phyloP scores from a whole-genome alignment of 2,113 vertebrate species.

The Syngnathoides biaculeatus region DNA sequence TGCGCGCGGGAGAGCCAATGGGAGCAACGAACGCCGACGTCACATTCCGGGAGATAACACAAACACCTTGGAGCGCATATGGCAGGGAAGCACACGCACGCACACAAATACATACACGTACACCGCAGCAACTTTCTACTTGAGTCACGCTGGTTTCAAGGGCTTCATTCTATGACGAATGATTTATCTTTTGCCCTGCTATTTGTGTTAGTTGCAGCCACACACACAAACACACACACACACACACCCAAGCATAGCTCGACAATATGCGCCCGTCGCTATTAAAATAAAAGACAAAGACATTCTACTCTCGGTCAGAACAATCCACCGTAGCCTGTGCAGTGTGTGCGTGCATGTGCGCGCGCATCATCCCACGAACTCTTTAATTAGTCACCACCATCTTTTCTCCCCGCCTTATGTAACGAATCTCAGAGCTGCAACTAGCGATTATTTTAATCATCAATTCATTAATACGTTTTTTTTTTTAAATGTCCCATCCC shows the following conservation, averaged over 20 bases:
- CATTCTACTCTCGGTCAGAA: slow-evolving; percentile 40
- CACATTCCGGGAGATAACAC: slow-evolving; percentile 55
- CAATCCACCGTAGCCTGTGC: slow-evolving; percentile 18
- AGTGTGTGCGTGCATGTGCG: background rate
- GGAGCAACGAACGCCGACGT: slow-evolving; percentile 56
- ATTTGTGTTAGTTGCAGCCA: slow-evolving; percentile 62
- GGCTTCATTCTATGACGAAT: background rate
- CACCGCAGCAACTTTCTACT: background rate
- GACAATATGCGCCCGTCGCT: slow-evolving; percentile 48
- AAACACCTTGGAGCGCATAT: slow-evolving; percentile 22
- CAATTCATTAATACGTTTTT: too few relatives aligned
- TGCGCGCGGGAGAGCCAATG: slow-evolving; percentile 46
- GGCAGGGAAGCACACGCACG: slow-evolving; percentile 4
- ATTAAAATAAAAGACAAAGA: slow-evolving; percentile 38
- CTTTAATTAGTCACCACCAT: background rate
- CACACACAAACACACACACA: slow-evolving; percentile 20
- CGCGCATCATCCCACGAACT: slow-evolving; percentile 8
- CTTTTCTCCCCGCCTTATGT: background rate
- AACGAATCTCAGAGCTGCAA: too few relatives aligned
- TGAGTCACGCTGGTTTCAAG: background rate
- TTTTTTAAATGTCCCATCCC: too few relatives aligned
- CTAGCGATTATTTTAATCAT: too few relatives aligned
- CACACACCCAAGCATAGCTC: slow-evolving; percentile 24
- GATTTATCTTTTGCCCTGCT: slow-evolving; percentile 46
- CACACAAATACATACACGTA: background rate